phyloP scores from a whole-genome alignment of 2,888 invertebrate genomes.

The Pilophorus perplexus region DNA sequence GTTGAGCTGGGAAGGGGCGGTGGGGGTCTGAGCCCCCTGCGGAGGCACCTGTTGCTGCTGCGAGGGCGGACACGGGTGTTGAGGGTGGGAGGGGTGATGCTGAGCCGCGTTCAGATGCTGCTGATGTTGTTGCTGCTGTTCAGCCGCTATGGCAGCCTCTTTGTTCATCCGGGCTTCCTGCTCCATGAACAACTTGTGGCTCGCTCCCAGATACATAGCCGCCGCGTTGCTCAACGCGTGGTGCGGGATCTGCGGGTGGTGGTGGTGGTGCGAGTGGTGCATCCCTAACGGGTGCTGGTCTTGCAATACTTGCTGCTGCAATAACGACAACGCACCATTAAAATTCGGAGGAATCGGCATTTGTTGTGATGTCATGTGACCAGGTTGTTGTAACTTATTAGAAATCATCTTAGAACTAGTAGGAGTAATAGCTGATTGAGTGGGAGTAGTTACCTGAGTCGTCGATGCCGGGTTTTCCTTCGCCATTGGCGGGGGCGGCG shows the following conservation, averaged over 20 bases:
- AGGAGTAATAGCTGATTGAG: conserved; percentile 53
- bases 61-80: conserved; percentile 46
- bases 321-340: conserved; percentile 51
- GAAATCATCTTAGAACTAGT: conserved; percentile 60
- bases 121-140: conserved; percentile 58
- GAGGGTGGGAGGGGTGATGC: conserved; percentile 52
- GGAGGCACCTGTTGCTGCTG: conserved; percentile 51
- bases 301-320: conserved; percentile 54
- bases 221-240: conserved; percentile 54
- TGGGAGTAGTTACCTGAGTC: conserved; percentile 56
- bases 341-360: conserved; percentile 49
- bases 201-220: conserved; percentile 72
- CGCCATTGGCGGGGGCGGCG: conserved; percentile 48
- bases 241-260: conserved; percentile 51
- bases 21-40: conserved; percentile 46
- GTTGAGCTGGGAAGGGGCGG: conserved; percentile 43
- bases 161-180: conserved; percentile 73
- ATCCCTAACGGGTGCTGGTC: conserved; percentile 51
- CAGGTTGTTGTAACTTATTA: conserved; percentile 59
- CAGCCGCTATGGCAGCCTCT: conserved; percentile 58
- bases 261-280: conserved; percentile 51
- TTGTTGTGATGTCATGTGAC: conserved; percentile 49
- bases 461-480: conserved; percentile 50
- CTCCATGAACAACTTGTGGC: conserved; percentile 75
- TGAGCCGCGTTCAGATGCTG: conserved; percentile 56